phyloP scores from a whole-genome alignment of 2,113 vertebrate genomes.

The Montifringilla adamsi region DNA sequence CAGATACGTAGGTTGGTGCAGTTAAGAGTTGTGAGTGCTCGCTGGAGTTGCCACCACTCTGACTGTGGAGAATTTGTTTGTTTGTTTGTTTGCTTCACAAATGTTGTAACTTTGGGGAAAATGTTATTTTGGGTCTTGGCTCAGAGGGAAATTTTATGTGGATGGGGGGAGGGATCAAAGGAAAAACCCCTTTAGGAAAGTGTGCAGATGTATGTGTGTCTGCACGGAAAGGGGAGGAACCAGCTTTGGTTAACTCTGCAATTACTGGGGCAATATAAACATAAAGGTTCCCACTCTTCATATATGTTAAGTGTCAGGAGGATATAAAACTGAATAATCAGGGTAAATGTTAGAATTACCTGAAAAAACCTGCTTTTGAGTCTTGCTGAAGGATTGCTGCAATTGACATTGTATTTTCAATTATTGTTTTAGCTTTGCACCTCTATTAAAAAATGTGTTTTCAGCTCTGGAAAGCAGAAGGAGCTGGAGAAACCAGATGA shows the following conservation, averaged over 20 bases:
- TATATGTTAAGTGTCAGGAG: background rate
- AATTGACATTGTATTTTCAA: background rate
- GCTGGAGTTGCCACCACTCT: background rate
- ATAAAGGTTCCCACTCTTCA: background rate
- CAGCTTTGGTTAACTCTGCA: background rate
- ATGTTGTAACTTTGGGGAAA: constrained; percentile 31
- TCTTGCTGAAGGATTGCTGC: background rate
- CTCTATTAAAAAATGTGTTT: background rate
- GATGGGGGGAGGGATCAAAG: background rate
- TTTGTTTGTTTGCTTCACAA: background rate
- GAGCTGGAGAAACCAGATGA: background rate
- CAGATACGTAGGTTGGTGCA: fast-evolving
- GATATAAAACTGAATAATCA: background rate
- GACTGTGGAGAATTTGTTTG: background rate
- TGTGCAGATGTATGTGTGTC: background rate
- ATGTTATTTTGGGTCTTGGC: constrained; percentile 25
- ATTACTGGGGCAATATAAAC: background rate
- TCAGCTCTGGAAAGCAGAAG: background rate
- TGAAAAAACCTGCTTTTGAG: background rate
- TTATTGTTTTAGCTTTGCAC: background rate
- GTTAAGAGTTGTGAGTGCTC: background rate
- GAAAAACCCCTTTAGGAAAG: constrained; percentile 25
- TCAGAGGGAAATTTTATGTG: background rate
- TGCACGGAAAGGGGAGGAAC: background rate
- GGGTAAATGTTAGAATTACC: background rate